Evolutionary conservation across 2,113 vertebrate species (phyloP).

Genomic region (Urocolius indicus): DNA sequence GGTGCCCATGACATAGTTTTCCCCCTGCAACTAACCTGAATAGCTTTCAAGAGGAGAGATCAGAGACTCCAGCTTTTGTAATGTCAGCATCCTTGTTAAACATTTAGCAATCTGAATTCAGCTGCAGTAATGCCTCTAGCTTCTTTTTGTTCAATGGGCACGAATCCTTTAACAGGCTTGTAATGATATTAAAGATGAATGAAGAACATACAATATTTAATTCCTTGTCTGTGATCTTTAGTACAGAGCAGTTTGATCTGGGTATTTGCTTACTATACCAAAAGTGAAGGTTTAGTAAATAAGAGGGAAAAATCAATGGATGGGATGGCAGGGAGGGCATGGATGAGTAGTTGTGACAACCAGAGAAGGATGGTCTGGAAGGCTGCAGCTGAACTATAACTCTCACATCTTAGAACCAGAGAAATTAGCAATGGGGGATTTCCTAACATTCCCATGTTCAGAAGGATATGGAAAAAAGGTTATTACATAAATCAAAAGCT

Average conservation of each 20-base stretch:
- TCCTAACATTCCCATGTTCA: neutral
- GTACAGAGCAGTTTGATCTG: slow-evolving; percentile 16
- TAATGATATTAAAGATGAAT: slow-evolving; percentile 65
- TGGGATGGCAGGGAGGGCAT: neutral
- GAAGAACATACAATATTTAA: slow-evolving; percentile 67
- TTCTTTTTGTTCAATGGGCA: slow-evolving; percentile 44
- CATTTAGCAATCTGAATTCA: slow-evolving; percentile 63
- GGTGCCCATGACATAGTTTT: slow-evolving; percentile 73
- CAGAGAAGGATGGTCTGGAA: neutral
- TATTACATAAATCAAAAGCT: neutral
- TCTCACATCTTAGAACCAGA: neutral
- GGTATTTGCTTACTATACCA: slow-evolving; percentile 1
- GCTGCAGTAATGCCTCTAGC: slow-evolving; percentile 28
- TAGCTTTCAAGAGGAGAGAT: slow-evolving; percentile 59
- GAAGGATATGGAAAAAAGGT: neutral
- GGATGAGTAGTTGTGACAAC: neutral
- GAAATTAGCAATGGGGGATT: neutral
- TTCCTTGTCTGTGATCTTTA: slow-evolving; percentile 61
- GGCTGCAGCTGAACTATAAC: neutral
- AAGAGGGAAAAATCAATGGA: neutral
- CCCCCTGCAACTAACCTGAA: slow-evolving; percentile 62
- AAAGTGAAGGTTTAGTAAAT: slow-evolving; percentile 39
- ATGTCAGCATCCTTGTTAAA: slow-evolving; percentile 67
- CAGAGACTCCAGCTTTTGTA: slow-evolving; percentile 59
- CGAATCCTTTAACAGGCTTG: slow-evolving; percentile 50